phyloP scores from a whole-genome alignment of 2,113 vertebrate genomes.

The Oxygymnocypris stewartii region DNA sequence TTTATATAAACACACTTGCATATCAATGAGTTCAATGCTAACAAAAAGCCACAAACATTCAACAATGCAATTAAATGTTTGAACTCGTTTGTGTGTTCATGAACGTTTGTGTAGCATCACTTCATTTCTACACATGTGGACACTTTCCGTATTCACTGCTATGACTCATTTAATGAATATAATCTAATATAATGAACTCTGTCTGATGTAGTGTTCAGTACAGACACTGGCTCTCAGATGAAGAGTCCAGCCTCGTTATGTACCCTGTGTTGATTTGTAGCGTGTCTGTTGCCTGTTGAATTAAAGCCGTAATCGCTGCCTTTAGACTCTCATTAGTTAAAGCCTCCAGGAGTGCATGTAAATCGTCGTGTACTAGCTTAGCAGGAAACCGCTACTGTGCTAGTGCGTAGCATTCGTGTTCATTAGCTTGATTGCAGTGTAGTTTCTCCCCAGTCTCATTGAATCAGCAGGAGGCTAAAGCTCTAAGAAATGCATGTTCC shows the following conservation, averaged over 20 bases:
- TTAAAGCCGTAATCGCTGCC: slow-evolving; percentile 60
- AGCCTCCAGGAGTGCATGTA: slow-evolving; percentile 12
- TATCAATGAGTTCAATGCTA: background rate
- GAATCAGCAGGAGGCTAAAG: slow-evolving; percentile 1
- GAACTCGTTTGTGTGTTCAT: background rate
- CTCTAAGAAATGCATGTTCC: background rate
- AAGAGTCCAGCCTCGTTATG: slow-evolving; percentile 34
- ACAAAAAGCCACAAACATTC: background rate
- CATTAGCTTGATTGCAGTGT: slow-evolving; percentile 15
- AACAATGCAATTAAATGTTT: background rate
- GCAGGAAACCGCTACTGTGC: background rate
- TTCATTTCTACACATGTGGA: background rate
- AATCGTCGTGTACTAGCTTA: background rate
- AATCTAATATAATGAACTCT: background rate
- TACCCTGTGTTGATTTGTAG: slow-evolving; percentile 34
- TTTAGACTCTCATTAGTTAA: slow-evolving; percentile 64
- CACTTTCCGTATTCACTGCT: background rate
- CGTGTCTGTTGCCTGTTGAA: slow-evolving; percentile 38
- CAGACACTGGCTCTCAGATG: slow-evolving; percentile 3
- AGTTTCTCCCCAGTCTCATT: background rate
- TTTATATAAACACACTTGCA: background rate
- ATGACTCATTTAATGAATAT: too few relatives aligned
- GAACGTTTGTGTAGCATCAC: background rate
- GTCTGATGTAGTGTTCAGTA: slow-evolving; percentile 18
- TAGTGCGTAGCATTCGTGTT: background rate